Base-by-base conservation (phyloP, 2,888 invertebrate species). In the Drosophila rellima region DNA sequence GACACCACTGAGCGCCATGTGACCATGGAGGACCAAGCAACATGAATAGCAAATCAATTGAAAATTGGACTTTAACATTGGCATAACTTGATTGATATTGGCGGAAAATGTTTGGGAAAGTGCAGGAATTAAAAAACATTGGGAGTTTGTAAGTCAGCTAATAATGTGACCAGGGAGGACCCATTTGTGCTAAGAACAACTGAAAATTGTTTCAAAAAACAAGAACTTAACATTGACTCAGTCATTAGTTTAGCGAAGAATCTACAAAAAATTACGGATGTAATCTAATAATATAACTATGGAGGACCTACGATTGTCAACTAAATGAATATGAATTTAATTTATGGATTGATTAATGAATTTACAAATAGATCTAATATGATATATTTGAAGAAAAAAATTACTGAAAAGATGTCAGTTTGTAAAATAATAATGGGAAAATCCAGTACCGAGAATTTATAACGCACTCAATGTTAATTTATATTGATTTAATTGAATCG, bases 21-120 rank as follows among this genome's bases (percentile, higher is more conserved):
- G 11, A 23, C 15, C 39, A 39, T 50, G 50, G 33, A 50, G 33
- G 33, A n/a, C 17, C 5, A 47, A 13, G 47, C 47, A 8, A 35
- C 18, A 50, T n/a, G 4, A 8, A 50, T 18, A n/a, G 15, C 35
- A 23, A 51, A 37, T 35, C 50, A 5, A 33, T 50, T 15, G n/a
- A n/a, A 50, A 23, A 11, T 50, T 4, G 8, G 35, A 6, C 15
- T n/a, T 11, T 11, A 18, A 33, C 11, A 20, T 20, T 18, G 1
- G 2, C 3, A 50, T 15, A 10, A 17, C 17, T 31, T 13, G 3
- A 3, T 18, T 10, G 2, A 44, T 23, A 23, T 40, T 11, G 10
- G 2, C 1, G 1, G 7, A 17, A 17, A 17, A 39, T 31, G 2
- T 1, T 15, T 17, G 2, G 18, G 11, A 11, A 37, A 33, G 31